Evolutionary conservation across 2,888 invertebrate genomes (phyloP).

Genomic region (Saturnia japonica): DNA sequence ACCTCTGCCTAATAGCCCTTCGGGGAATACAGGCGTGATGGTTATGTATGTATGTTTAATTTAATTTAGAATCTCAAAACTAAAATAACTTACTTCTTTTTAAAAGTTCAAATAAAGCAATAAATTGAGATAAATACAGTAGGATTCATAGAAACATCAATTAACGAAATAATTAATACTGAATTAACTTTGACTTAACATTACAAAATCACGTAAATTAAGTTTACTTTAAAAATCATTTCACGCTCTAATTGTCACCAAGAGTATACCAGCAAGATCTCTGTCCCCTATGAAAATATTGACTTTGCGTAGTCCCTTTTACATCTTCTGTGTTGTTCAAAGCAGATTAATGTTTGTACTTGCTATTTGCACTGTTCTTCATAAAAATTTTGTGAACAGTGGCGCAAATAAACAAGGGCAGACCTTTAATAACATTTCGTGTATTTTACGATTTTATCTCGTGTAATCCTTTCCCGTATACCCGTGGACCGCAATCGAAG

Average conservation of each 20-base stretch:
- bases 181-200: constrained; percentile 18
- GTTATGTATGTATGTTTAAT: too few species aligned
- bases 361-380: constrained; percentile 76
- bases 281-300: constrained; percentile 80
- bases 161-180: constrained; percentile 21
- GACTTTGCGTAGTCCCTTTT: constrained; percentile 65
- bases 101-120: background rate
- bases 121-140: background rate
- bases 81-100: background rate
- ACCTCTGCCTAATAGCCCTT: too few species aligned
- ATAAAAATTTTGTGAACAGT: constrained; percentile 78
- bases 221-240: constrained; percentile 77
- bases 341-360: constrained; percentile 80
- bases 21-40: too few species aligned
- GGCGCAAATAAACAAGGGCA: constrained; percentile 63
- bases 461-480: constrained; percentile 44
- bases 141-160: background rate
- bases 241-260: constrained; percentile 77
- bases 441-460: constrained; percentile 62
- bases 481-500: constrained; percentile 17
- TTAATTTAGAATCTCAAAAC: background rate
- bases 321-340: constrained; percentile 77
- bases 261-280: constrained; percentile 56
- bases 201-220: constrained; percentile 59
- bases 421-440: constrained; percentile 62